phyloP scores from a whole-genome alignment of 2,797 vertebrate genomes.

The Sebastolobus altivelis region DNA sequence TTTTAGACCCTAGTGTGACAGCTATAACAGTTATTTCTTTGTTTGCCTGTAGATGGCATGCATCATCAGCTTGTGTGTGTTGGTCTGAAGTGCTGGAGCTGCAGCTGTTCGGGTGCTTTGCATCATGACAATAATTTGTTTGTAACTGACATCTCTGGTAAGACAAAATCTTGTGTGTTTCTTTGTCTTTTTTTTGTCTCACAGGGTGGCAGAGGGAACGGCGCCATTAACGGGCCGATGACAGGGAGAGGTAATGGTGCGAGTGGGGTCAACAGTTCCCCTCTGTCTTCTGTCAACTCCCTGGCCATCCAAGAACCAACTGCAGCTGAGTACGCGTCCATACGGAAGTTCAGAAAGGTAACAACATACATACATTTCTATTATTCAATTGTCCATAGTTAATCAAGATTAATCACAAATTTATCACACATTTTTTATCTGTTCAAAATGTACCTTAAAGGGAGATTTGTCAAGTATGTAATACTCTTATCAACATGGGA shows the following conservation, averaged over 20 bases:
- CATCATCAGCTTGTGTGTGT: background rate
- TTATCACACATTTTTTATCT: no score
- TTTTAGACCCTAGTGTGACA: background rate
- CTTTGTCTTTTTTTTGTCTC: background rate
- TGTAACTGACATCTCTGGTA: background rate
- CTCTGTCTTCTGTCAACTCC: conserved; percentile 71
- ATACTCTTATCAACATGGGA: no score
- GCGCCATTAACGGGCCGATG: conserved; percentile 55
- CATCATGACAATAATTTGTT: conserved; percentile 1
- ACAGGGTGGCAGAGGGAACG: conserved; percentile 72
- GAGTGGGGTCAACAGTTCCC: conserved; percentile 62
- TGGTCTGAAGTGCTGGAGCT: background rate
- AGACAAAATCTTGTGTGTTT: background rate
- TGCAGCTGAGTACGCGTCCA: conserved; percentile 82
- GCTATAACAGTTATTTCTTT: background rate
- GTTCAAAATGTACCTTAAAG: no score
- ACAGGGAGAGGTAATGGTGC: conserved; percentile 62
- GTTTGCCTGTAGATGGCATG: background rate
- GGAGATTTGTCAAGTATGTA: no score
- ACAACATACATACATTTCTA: background rate
- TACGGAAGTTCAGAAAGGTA: conserved; percentile 86
- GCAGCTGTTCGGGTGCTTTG: background rate
- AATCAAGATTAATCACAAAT: no score
- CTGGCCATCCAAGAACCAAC: conserved; percentile 73
- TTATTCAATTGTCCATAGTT: background rate